Percentiles rank a stretch among this genome's conserved stretches.
Evolutionary conservation across 2,113 vertebrate species (phyloP).

Genomic region (Rhea americana): DNA sequence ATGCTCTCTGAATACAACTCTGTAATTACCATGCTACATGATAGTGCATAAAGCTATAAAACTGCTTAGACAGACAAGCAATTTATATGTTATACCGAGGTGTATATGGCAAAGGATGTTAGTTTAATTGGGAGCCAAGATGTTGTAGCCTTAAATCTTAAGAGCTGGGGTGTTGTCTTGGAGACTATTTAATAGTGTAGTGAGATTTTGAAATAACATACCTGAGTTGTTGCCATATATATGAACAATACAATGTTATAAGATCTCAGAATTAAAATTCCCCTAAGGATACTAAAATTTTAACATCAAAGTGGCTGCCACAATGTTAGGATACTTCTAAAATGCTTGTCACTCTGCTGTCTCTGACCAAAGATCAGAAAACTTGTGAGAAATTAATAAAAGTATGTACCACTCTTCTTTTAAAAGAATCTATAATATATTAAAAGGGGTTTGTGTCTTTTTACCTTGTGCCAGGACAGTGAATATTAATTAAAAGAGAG

Average conservation of each 20-base stretch:
- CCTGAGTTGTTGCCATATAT: slow-evolving; percentile 32
- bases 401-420: neutral
- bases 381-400: neutral
- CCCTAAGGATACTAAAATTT: slow-evolving; percentile 11
- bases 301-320: neutral
- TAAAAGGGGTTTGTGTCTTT: neutral
- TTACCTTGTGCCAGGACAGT: neutral
- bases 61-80: slow-evolving; percentile 68
- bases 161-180: slow-evolving; percentile 22
- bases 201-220: slow-evolving; percentile 62
- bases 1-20: slow-evolving; percentile 67
- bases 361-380: neutral
- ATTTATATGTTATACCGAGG: slow-evolving; percentile 72
- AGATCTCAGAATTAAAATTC: slow-evolving; percentile 40
- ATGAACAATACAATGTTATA: slow-evolving; percentile 50
- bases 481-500: neutral
- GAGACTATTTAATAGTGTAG: slow-evolving; percentile 39
- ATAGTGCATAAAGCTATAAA: slow-evolving; percentile 75
- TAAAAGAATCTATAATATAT: neutral
- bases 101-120: slow-evolving; percentile 72
- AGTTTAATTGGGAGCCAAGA: slow-evolving; percentile 75
- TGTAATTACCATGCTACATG: slow-evolving; percentile 71
- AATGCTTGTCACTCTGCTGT: neutral
- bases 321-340: neutral
- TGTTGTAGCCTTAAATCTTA: slow-evolving; percentile 73